These are phyloP conservation scores for Pecten maximus DNA, from an alignment of 2,888 invertebrate species.

Conservation along the genomic window DNA sequence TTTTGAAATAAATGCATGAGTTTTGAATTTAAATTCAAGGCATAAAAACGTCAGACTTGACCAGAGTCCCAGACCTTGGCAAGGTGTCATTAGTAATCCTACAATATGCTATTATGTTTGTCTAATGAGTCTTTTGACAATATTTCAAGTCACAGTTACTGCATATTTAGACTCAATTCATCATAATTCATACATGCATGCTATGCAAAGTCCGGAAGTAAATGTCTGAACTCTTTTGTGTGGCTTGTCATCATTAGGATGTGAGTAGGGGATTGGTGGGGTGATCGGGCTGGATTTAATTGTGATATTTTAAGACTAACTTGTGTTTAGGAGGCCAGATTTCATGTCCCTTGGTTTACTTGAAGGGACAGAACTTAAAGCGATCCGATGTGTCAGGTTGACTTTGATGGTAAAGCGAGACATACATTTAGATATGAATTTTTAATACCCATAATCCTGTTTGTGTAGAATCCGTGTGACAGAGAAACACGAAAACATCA, in stretches of 20 bases:
- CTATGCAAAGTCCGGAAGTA: neutral
- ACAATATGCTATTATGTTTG: neutral
- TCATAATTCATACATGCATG: neutral
- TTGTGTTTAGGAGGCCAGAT: neutral
- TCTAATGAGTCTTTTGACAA: neutral
- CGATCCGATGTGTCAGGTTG: neutral
- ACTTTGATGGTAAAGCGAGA: neutral
- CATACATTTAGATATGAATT: neutral
- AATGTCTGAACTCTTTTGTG: conserved; percentile 22
- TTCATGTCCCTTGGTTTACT: neutral
- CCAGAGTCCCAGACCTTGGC: neutral
- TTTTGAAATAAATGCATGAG: neutral
- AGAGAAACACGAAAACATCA: neutral
- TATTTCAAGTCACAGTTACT: neutral
- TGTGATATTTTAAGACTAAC: neutral
- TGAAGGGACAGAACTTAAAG: neutral
- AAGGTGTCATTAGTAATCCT: neutral
- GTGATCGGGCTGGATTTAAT: neutral
- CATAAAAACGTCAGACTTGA: neutral
- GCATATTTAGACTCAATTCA: neutral
- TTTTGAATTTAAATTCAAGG: neutral
- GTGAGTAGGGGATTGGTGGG: neutral
- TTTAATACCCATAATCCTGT: neutral
- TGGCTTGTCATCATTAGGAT: neutral
- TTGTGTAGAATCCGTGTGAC: neutral